Conservation (phyloP, 2,888 invertebrate species). For the Mesorhabditis belari region DNA sequence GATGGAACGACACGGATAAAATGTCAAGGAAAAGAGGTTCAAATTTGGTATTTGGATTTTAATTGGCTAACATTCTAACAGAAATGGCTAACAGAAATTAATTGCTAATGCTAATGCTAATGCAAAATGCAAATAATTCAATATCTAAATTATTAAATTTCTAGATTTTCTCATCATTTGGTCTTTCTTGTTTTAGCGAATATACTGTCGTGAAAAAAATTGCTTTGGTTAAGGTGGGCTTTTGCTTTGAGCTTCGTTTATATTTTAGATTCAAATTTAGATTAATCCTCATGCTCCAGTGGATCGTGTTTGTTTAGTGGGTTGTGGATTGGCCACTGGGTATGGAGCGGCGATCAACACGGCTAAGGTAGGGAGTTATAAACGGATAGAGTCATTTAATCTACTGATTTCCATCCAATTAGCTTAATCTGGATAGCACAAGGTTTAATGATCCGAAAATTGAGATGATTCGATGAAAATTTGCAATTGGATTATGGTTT, state of each 20-base stretch:
- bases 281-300: conserved; percentile 72
- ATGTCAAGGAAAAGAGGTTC: conserved; percentile 59
- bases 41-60: not conserved
- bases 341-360: conserved; percentile 85
- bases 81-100: too few relatives aligned
- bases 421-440: too few relatives aligned
- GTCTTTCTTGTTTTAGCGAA: conserved; percentile 76
- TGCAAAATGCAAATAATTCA: too few relatives aligned
- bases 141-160: not conserved
- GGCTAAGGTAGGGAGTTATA: conserved; percentile 62
- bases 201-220: conserved; percentile 90
- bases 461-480: too few relatives aligned
- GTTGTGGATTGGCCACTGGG: conserved; percentile 85
- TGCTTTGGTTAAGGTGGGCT: conserved; percentile 75
- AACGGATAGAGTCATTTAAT: not conserved
- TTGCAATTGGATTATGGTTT: too few relatives aligned
- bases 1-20: conserved; percentile 82
- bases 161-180: conserved; percentile 75
- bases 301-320: conserved; percentile 77
- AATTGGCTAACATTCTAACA: too few relatives aligned
- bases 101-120: too few relatives aligned
- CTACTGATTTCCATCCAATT: too few relatives aligned
- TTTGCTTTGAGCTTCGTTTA: not conserved
- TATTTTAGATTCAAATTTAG: conserved; percentile 55
- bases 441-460: too few relatives aligned